Conservation (phyloP, 2,113 vertebrate species). For the Anolis sagrei region DNA sequence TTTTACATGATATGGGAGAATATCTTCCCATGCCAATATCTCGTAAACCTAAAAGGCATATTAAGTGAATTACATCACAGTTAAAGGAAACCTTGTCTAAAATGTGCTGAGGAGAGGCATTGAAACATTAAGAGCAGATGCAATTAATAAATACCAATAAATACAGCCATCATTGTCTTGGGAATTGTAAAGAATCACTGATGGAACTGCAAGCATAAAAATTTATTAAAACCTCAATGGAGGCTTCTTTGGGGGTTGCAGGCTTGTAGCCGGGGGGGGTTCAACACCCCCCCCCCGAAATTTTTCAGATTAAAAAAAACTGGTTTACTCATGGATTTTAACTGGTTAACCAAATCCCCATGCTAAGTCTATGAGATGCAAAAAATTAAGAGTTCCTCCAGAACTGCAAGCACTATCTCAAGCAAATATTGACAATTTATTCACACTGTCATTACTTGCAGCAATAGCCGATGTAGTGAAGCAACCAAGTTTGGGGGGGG, state of each 20-base stretch:
- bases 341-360: too few species aligned
- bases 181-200: background rate
- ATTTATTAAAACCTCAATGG: background rate
- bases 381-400: too few species aligned
- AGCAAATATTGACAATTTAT: too few species aligned
- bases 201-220: background rate
- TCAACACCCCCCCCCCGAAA: too few species aligned
- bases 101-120: constrained; percentile 27
- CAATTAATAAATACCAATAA: constrained; percentile 9
- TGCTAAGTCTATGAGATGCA: too few species aligned
- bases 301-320: too few species aligned
- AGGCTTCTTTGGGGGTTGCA: background rate
- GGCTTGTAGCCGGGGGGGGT: too few species aligned
- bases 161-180: background rate
- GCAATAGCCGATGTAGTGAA: too few species aligned
- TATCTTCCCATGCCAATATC: background rate
- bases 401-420: too few species aligned
- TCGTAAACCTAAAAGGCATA: background rate
- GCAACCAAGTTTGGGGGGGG: too few species aligned
- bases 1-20: background rate
- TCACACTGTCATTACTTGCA: too few species aligned
- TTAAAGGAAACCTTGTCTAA: background rate
- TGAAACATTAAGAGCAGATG: background rate
- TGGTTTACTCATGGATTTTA: too few species aligned
- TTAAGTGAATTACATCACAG: background rate